These are phyloP conservation scores for Plodia interpunctella DNA, from an alignment of 1,140 invertebrate genomes.

Conservation along the genomic window DNA sequence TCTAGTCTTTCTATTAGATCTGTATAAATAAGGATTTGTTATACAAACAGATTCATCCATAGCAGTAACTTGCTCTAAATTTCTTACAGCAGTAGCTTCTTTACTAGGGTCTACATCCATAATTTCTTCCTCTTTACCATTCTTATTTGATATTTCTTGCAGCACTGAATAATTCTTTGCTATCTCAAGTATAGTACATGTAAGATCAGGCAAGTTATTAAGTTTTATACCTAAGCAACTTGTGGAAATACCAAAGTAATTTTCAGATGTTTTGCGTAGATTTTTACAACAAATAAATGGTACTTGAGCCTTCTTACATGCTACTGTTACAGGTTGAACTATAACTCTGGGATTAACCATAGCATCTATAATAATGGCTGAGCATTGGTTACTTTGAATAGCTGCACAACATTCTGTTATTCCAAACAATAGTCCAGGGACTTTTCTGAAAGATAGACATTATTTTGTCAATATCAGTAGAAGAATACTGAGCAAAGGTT, in stretches of 20 bases:
- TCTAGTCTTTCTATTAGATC: conserved; percentile 50
- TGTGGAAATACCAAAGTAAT: conserved; percentile 54
- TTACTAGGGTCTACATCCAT: conserved; percentile 15
- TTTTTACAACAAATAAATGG: conserved; percentile 45
- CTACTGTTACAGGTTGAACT: conserved; percentile 47
- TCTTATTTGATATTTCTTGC: conserved; percentile 11
- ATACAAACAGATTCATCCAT: not conserved
- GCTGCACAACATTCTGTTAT: conserved; percentile 37
- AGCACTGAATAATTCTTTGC: conserved; percentile 20
- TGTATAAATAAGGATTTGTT: conserved; percentile 43
- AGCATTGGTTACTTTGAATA: conserved; percentile 33
- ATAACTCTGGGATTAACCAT: conserved; percentile 48
- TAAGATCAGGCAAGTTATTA: conserved; percentile 30
- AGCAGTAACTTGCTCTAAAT: conserved; percentile 7
- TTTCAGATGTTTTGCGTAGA: conserved; percentile 32
- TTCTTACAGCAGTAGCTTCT: not conserved
- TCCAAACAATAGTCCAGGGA: conserved; percentile 54
- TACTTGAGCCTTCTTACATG: conserved; percentile 30
- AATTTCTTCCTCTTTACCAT: conserved; percentile 15
- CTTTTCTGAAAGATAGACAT: conserved; percentile 42
- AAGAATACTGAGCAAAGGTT: too few species aligned
- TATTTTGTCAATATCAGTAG: not conserved
- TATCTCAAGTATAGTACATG: conserved; percentile 32
- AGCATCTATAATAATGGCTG: conserved; percentile 48
- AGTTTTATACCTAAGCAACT: conserved; percentile 47